Evolutionary conservation across 2,797 vertebrate genomes (phyloP).

Genomic region (Thaleichthys pacificus): DNA sequence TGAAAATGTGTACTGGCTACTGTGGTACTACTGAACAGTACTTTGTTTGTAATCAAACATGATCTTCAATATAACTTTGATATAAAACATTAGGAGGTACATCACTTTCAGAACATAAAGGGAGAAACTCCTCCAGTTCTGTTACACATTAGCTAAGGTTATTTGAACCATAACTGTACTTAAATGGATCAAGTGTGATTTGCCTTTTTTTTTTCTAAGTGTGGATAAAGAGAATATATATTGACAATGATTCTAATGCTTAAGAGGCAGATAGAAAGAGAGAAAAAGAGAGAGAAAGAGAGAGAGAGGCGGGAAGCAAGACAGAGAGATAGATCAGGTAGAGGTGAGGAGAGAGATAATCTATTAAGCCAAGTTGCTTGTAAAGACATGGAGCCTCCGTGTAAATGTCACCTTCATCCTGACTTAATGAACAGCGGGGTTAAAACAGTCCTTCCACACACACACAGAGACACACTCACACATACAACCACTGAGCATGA

Average conservation of each 20-base stretch:
- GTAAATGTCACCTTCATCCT: slow-evolving; percentile 62
- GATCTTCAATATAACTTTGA: not conserved
- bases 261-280: not conserved
- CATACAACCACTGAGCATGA: not conserved
- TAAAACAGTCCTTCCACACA: slow-evolving; percentile 26
- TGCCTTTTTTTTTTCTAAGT: not conserved
- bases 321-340: slow-evolving; percentile 1
- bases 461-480: slow-evolving; percentile 20
- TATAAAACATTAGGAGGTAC: not conserved
- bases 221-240: not conserved
- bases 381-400: slow-evolving; percentile 60
- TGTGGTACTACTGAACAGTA: too few species aligned
- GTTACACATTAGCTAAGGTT: too few species aligned
- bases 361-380: slow-evolving; percentile 42
- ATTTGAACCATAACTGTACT: not conserved
- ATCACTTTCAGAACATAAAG: not conserved
- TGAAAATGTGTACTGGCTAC: too few species aligned
- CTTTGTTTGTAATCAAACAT: too few species aligned
- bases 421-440: slow-evolving; percentile 55
- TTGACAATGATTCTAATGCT: not conserved
- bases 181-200: not conserved
- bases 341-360: not conserved
- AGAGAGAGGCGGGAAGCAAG: not conserved
- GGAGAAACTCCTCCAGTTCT: too few species aligned
- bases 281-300: not conserved